Percentiles rank a stretch among this genome's conserved stretches.
These are phyloP conservation scores for Casuarius casuarius DNA, from an alignment of 2,113 vertebrate species.

Conservation along the genomic window DNA sequence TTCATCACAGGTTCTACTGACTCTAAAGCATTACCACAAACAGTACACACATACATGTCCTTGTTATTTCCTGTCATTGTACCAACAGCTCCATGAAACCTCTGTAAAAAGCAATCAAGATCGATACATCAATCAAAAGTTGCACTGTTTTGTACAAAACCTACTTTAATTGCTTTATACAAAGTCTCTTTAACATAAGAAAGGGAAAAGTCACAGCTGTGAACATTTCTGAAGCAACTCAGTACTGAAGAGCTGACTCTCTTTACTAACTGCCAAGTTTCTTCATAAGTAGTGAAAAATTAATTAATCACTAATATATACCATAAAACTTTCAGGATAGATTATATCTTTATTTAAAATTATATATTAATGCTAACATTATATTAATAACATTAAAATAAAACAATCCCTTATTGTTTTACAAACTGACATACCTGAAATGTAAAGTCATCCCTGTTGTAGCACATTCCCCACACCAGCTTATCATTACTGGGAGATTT, in stretches of 20 bases:
- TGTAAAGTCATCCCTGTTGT: neutral
- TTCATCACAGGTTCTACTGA: neutral
- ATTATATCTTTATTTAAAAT: neutral
- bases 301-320: neutral
- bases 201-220: neutral
- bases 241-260: neutral
- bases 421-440: neutral
- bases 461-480: neutral
- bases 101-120: neutral
- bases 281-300: neutral
- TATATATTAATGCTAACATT: neutral
- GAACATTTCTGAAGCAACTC: neutral
- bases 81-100: neutral
- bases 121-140: neutral
- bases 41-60: neutral
- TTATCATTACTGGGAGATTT: neutral
- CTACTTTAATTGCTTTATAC: neutral
- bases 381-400: neutral
- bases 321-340: neutral
- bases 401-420: neutral
- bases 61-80: neutral
- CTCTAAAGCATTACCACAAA: neutral
- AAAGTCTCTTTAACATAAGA: neutral
- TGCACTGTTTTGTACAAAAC: neutral
- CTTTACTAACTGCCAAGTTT: neutral